Percentiles rank a stretch among this genome's conserved stretches.
phyloP scores from a whole-genome alignment of 2,888 invertebrate species.

The Lagria hirta region DNA sequence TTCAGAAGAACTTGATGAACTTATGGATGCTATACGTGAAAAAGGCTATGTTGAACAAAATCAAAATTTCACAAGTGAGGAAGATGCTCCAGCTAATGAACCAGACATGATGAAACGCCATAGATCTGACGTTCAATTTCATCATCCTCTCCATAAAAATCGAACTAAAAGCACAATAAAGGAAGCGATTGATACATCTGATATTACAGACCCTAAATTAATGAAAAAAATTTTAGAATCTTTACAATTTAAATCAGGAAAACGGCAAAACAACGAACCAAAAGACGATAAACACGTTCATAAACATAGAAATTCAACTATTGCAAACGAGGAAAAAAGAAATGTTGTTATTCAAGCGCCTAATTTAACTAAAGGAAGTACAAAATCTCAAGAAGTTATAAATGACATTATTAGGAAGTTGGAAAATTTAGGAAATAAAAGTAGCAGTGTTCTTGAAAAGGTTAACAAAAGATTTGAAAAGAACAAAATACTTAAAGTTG shows the following conservation, averaged over 20 bases:
- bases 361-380: slow-evolving; percentile 40
- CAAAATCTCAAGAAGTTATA: slow-evolving; percentile 60
- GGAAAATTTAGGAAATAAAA: slow-evolving; percentile 60
- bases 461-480: slow-evolving; percentile 56
- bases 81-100: slow-evolving; percentile 60
- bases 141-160: slow-evolving; percentile 56
- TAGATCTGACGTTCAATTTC: slow-evolving; percentile 63
- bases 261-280: slow-evolving; percentile 46
- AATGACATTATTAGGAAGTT: slow-evolving; percentile 61
- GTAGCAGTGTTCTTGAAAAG: slow-evolving; percentile 58
- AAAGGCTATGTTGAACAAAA: slow-evolving; percentile 36
- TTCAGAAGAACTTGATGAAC: slow-evolving; percentile 72
- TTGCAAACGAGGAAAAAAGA: slow-evolving; percentile 52
- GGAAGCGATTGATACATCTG: slow-evolving; percentile 33
- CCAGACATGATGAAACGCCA: slow-evolving; percentile 67
- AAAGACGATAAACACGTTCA: slow-evolving; percentile 49
- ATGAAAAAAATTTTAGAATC: slow-evolving; percentile 45
- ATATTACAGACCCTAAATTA: slow-evolving; percentile 47
- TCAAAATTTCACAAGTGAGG: slow-evolving; percentile 48
- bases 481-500: slow-evolving; percentile 15
- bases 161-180: slow-evolving; percentile 36
- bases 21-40: slow-evolving; percentile 48
- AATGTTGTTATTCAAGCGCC: slow-evolving; percentile 44
- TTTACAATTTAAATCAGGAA: slow-evolving; percentile 38
- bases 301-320: slow-evolving; percentile 58